Evolutionary conservation across 2,113 vertebrate genomes (phyloP), one percentile per base, ranked within the genome.

Genomic region (Paracanthobrama guichenoti): DNA sequence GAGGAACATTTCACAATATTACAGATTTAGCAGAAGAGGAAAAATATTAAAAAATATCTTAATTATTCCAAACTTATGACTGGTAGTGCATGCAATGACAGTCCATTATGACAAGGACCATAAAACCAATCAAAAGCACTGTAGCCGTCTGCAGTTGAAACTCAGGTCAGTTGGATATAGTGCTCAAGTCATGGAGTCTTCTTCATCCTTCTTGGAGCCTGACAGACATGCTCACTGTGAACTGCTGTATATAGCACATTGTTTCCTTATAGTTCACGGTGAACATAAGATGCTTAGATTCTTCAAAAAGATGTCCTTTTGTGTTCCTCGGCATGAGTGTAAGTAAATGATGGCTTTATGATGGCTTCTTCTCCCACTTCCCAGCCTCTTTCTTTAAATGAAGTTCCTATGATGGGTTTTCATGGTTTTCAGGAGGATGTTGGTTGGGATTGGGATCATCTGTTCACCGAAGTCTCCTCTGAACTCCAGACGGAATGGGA

Each of bases 381-480:
- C 55, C 20, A 22, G 55, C 55, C 20, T 22, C 8, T 59, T n/a
- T 59, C 13, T 64, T 13, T 16, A 7, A 31, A 7, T 18, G 2
- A 31, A 66, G 62, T 60, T 89, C 87, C 75, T 85, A 85, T 83
- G 82, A 84, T 77, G 53, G 18, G 16, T 55, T 55, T 55, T 55
- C 18, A 22, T 55, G 18, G 57, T 86, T 67, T 79, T 85, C 94
- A 99, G 97, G 97, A 98, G 82, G 96, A 98, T 59, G 93, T 95
- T 88, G 90, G 89, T 91, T 98, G 97, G 97, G 94, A 98, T 91
- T 98, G 97, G 98, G 97, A 97, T 93, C 97, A 93, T 90, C 95
- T 99, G 89, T 99, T 97, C 94, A 98, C 96, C 8, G 98, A 99
- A 87, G 96, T 99, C 89, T 97, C 97, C 86, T 99, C 98, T 1